Percentiles rank a stretch among this genome's conserved stretches.
Conservation (phyloP, 2,113 vertebrate genomes). For the Potamarius usumacintae region DNA sequence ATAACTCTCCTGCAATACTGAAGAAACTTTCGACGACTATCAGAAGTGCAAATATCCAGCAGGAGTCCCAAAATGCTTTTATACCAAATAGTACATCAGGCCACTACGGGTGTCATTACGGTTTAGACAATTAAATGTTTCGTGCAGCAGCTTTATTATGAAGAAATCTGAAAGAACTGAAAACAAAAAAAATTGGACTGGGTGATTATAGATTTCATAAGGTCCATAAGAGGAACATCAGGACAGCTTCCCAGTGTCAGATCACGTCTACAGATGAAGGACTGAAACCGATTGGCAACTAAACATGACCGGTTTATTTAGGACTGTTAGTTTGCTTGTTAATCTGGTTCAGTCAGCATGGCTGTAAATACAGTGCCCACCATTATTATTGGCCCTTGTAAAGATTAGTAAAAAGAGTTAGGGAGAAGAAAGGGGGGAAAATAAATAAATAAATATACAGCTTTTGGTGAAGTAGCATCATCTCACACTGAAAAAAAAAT, state of each 20-base stretch:
- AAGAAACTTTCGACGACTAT: no score
- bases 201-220: no score
- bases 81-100: background rate
- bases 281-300: background rate
- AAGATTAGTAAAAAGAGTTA: no score
- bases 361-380: background rate
- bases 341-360: background rate
- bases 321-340: background rate
- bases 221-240: background rate
- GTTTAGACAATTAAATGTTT: background rate
- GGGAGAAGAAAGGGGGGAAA: no score
- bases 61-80: no score
- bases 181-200: no score
- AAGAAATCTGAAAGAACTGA: background rate
- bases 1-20: no score
- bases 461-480: no score
- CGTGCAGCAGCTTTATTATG: background rate
- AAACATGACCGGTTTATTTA: background rate
- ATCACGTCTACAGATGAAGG: background rate
- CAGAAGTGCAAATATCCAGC: no score
- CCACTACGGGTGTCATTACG: background rate
- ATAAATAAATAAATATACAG: no score
- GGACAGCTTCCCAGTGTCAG: background rate
- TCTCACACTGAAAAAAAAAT: no score
- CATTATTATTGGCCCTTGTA: no score